Evolutionary conservation across 2,888 invertebrate species (phyloP), one percentile per base, ranked within the genome.

Genomic region (Tricholauxania praeusta): DNA sequence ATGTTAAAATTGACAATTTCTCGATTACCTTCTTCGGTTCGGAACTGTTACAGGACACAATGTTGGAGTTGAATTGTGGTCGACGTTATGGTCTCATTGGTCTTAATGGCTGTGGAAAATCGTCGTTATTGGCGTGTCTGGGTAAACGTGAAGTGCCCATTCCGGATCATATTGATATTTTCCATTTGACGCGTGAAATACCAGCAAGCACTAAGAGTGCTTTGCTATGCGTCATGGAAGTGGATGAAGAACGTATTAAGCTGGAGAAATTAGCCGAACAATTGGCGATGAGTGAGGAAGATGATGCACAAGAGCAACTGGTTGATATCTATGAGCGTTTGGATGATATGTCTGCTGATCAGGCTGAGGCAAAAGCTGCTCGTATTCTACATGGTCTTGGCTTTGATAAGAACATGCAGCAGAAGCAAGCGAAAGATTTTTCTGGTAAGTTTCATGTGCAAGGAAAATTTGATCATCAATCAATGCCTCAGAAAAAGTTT

Each of bases 81-180:
- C 91, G 98, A 78, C 91, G 98, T 80, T 99, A 99, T 87, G 99
- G 99, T 80, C 90, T 99, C 12, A 92, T 99, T 79, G 99, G 99
- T 69, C 90, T 96, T n/a, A 99, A 99, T 88, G 99, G 99, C 79
- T 96, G 96, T 86, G 99, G 99, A 90, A 99, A 99, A 88, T 98
- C 98, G 3, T 98, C 98, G 3, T 88, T 99, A 73, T 89, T 99
- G 77, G 91, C 98, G 60, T 96, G 94, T 22, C 89, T 99, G 75
- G 98, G 98, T 72, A 94, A 96, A 77, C 92, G 98, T 64, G 96
- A 99, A 89, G 94, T 99, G 51, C 97, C 98, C 1, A 96, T 99
- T 76, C 99, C 98, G 5, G 94, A 96, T 5, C 96, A 97, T 85
- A 96, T 99, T 79, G 99, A 99, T 89, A 98, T 99, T 82, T 99